Base-by-base conservation (phyloP, 2,888 invertebrate genomes). In the Andrena chrysosceles region DNA sequence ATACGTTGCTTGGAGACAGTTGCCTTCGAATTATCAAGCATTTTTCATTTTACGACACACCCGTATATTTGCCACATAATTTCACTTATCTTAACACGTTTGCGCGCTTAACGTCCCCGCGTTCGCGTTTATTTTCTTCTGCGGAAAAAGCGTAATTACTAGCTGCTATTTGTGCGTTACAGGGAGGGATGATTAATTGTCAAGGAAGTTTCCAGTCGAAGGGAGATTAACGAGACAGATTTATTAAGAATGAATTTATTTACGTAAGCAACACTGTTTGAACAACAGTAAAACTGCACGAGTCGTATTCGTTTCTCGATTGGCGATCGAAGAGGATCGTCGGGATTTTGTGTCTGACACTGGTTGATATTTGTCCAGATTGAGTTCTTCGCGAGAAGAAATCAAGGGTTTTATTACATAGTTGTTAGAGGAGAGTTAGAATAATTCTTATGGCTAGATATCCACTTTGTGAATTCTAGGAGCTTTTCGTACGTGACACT, bases 311-410 rank as follows among this genome's bases (percentile, higher is more conserved):
- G 20, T 42, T 16, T 52, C 42, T 52, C 8, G n/a, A 29, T 26
- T 6, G 23, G 10, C 33, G 33, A 48, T 29, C 23, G 49, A 52
- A 56, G 31, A 0, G 3, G 16, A 16, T 13, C 13, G 29, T 52
- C 26, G 42, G 26, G 60, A 13, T 7, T 68, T 82, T 26, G 8
- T n/a, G 62, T 64, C 13, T 29, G 54, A 80, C 87, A 90, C 90
- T 89, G 90, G 90, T 89, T 71, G 79, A 79, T 64, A 83, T 87
- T 89, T 86, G 89, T 88, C 89, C 88, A 86, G 83, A 8, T 56
- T 35, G 31, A 29, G 49, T 73, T 10, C 23, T 31, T 6, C 29
- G 20, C 72, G 35, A 60, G 7, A 3, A 29, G 16, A 23, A 62
- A 52, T 23, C 59, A 13, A 10, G 0, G 26, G 26, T 42, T 13